Evolutionary conservation across 2,797 vertebrate species (phyloP), one percentile per base, ranked within the genome.

Genomic region (Erpetoichthys calabaricus): DNA sequence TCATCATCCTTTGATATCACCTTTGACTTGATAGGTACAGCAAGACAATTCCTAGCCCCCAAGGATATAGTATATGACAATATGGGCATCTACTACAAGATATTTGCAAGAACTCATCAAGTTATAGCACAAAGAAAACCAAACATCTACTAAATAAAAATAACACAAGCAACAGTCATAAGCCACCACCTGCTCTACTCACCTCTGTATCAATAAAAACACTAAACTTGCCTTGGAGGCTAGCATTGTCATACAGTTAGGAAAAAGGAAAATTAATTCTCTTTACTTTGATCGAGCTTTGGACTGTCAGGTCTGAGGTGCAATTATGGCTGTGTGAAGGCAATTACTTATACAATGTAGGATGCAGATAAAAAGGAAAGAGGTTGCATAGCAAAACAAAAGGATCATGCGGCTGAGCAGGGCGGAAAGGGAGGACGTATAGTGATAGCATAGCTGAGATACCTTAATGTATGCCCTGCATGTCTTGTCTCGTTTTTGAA

Each of bases 381-480:
- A 62, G 57, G 66, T 64, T 56, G 65, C 64, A 71, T 67, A 65
- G 75, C 67, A 72, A 76, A 72, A 73, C 72, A 74, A 66, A 68
- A 65, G 63, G 64, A 56, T 58, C 84, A 86, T 80, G 88, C 89
- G 87, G 87, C 84, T 80, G 83, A 78, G 80, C 78, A 70, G 80
- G 82, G 75, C 75, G 78, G 81, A 80, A 77, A 72, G 81, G 80
- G 83, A 74, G 79, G 66, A 79, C 80, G 83, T 75, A 82, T 82
- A 78, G 79, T 75, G 76, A 84, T 77, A 83, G 82, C 82, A 77
- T 81, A 78, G 86, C 87, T 88, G 80, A 91, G 83, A 86, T 97
- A 97, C 95, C 95, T 99, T 99, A 91, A 97, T 94, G 85, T 97
- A 98, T 80, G 92, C 93, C 86, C 93, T 97, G 92, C 95, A 99